These are phyloP conservation scores for Agonopterix subpropinquella DNA, from an alignment of 2,888 invertebrate species.

Conservation along the genomic window DNA sequence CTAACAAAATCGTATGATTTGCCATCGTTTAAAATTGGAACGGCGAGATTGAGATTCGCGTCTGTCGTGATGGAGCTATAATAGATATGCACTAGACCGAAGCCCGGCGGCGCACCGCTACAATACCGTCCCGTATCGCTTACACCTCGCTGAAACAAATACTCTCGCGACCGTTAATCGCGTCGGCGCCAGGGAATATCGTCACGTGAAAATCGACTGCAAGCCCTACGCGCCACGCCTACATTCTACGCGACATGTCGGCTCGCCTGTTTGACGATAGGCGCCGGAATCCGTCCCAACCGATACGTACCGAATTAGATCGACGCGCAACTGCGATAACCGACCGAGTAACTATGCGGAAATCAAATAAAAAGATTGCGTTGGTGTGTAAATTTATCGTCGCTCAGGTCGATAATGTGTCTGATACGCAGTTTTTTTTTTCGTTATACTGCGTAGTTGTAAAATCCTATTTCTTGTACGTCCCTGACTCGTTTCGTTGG, in stretches of 20 bases:
- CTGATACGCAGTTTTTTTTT: conserved; percentile 45
- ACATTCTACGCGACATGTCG: conserved; percentile 23
- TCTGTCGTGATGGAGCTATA: conserved; percentile 57
- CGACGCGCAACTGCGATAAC: conserved; percentile 52
- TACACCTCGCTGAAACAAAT: conserved; percentile 66
- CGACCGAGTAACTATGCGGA: conserved; percentile 64
- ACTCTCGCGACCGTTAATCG: conserved; percentile 61
- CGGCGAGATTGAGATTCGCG: conserved; percentile 51
- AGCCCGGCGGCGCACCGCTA: conserved; percentile 52
- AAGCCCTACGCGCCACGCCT: conserved; percentile 26
- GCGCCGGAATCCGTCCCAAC: conserved; percentile 40
- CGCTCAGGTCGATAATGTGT: conserved; percentile 52
- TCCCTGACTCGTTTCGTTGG: conserved; percentile 53
- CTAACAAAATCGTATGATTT: conserved; percentile 54
- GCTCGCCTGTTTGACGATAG: conserved; percentile 45
- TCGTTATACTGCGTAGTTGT: conserved; percentile 40
- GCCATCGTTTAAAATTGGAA: conserved; percentile 58
- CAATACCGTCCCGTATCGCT: conserved; percentile 62
- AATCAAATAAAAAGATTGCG: conserved; percentile 62
- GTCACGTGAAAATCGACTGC: conserved; percentile 55
- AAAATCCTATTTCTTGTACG: conserved; percentile 42
- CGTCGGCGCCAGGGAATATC: conserved; percentile 57
- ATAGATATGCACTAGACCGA: conserved; percentile 70
- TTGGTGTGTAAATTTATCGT: conserved; percentile 67
- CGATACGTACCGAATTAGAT: conserved; percentile 46